These are phyloP conservation scores for Rhagium mordax DNA, from an alignment of 2,888 invertebrate genomes.

Conservation along the genomic window DNA sequence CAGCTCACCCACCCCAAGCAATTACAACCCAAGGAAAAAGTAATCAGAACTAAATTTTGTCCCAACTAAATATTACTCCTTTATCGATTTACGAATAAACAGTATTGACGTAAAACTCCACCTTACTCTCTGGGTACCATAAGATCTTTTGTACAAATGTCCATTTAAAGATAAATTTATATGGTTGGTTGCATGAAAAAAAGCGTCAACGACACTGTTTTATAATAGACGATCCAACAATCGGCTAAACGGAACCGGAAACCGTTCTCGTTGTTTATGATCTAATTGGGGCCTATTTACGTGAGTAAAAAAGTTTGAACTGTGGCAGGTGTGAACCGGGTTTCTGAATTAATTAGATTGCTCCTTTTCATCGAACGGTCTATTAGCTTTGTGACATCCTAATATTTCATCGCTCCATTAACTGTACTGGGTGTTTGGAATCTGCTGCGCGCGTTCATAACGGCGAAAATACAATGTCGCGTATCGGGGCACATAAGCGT, in stretches of 20 bases:
- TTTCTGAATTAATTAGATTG: slow-evolving; percentile 25
- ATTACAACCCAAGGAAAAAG: too few relatives aligned
- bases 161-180: neutral
- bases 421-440: neutral
- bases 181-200: neutral
- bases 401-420: slow-evolving; percentile 23
- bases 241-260: slow-evolving; percentile 27
- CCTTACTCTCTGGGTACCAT: too few relatives aligned
- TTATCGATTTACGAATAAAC: too few relatives aligned
- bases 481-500: too few relatives aligned
- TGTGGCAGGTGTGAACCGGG: slow-evolving; percentile 35
- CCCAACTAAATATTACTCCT: too few relatives aligned
- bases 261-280: slow-evolving; percentile 19
- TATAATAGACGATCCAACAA: slow-evolving; percentile 1
- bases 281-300: slow-evolving; percentile 30
- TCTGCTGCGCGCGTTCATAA: too few relatives aligned
- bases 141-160: too few relatives aligned
- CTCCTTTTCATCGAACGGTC: slow-evolving; percentile 29
- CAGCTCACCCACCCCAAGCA: neutral
- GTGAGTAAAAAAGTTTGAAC: slow-evolving; percentile 12
- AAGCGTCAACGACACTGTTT: slow-evolving; percentile 11
- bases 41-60: too few relatives aligned
- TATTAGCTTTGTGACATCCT: slow-evolving; percentile 33
- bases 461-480: too few relatives aligned
- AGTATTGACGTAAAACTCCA: too few relatives aligned